Percentiles rank a stretch among this genome's conserved stretches.
Evolutionary conservation across 2,113 vertebrate species (phyloP).

Genomic region (Cynopterus brachyotis): DNA sequence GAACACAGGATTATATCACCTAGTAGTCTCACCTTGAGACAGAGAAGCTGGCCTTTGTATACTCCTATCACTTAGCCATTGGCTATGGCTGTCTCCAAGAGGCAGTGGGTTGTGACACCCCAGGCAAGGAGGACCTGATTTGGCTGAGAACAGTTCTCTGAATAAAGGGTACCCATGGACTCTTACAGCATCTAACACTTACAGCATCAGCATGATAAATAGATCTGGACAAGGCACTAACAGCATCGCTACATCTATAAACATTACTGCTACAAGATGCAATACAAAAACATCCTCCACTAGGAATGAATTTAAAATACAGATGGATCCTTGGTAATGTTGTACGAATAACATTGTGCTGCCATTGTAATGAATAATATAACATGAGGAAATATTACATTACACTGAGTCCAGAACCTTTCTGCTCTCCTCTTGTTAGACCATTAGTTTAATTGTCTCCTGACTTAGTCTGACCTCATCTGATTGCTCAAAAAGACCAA

Average conservation of each 20-base stretch:
- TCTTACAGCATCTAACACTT: neutral
- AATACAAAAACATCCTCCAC: neutral
- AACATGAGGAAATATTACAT: neutral
- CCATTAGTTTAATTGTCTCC: neutral
- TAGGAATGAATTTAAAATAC: neutral
- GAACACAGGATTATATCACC: neutral
- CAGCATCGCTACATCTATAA: neutral
- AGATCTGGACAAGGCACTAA: neutral
- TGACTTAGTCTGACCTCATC: neutral
- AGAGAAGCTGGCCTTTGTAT: neutral
- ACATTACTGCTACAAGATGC: neutral
- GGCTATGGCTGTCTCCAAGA: neutral
- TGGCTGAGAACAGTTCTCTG: neutral
- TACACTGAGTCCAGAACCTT: neutral
- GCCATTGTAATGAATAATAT: neutral
- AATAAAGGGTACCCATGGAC: neutral
- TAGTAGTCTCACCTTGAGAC: neutral
- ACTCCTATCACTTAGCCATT: neutral
- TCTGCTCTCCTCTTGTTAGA: neutral
- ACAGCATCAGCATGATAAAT: neutral
- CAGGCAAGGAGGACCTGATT: neutral
- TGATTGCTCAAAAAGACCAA: neutral
- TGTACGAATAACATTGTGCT: neutral
- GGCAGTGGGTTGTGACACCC: neutral
- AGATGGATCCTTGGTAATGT: neutral